Evolutionary conservation across 2,113 vertebrate species (phyloP).

Genomic region (Nyctereutes procyonoides): DNA sequence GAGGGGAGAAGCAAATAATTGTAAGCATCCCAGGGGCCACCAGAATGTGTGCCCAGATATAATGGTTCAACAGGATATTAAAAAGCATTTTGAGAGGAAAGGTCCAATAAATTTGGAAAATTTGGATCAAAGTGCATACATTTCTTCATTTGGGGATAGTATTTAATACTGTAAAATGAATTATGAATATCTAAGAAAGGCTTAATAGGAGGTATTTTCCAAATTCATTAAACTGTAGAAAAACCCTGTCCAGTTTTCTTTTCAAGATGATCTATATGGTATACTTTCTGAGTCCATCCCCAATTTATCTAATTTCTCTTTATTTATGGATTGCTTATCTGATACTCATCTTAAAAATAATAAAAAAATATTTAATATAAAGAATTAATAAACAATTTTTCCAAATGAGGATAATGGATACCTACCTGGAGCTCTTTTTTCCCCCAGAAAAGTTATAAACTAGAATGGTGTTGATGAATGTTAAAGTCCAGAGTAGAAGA

Average conservation of each 20-base stretch:
- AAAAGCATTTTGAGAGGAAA: neutral
- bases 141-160: neutral
- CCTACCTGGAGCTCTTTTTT: neutral
- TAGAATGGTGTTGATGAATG: neutral
- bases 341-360: slow-evolving; percentile 6
- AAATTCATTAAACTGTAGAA: neutral
- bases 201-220: neutral
- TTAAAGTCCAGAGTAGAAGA: neutral
- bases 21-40: neutral
- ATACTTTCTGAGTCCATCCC: neutral
- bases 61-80: neutral
- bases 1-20: neutral
- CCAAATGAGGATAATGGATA: neutral
- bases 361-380: neutral
- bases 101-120: neutral
- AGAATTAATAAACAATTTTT: neutral
- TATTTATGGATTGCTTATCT: neutral
- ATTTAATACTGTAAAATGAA: neutral
- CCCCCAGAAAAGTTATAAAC: neutral
- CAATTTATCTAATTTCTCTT: neutral
- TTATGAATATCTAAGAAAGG: neutral
- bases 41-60: neutral
- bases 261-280: neutral
- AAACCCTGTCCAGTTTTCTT: neutral
- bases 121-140: neutral